A percentile compares a stretch with the other conserved stretches of the same genome.
Evolutionary conservation across 2,113 vertebrate genomes (phyloP).

Genomic region (Rhombomys opimus): DNA sequence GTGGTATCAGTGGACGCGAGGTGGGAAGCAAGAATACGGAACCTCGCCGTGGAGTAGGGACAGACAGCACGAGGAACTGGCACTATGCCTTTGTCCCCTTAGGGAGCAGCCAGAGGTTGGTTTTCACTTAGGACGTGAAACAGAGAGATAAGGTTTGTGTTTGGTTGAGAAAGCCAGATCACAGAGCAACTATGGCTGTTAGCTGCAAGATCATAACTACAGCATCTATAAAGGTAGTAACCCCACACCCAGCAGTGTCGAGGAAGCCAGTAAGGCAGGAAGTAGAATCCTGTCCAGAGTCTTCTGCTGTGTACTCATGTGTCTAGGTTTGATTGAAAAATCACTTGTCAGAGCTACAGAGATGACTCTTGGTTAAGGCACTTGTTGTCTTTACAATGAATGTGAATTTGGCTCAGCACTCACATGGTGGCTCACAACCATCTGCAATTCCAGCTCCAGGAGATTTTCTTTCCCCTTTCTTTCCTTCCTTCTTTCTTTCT

Average conservation of each 20-base stretch:
- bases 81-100: neutral
- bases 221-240: neutral
- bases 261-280: neutral
- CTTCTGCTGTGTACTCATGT: neutral
- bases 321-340: neutral
- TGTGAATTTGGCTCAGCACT: neutral
- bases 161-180: neutral
- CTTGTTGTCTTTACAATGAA: neutral
- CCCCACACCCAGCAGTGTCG: neutral
- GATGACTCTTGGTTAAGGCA: neutral
- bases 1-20: neutral
- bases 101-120: neutral
- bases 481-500: neutral
- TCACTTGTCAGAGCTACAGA: neutral
- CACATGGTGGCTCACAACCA: neutral
- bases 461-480: neutral
- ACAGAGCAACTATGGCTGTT: neutral
- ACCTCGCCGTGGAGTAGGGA: neutral
- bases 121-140: neutral
- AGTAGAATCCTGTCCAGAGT: neutral
- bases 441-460: neutral
- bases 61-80: neutral
- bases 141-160: neutral
- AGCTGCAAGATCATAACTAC: neutral
- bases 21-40: neutral